A percentile compares a stretch with the other conserved stretches of the same genome.
Evolutionary conservation across 2,113 vertebrate genomes (phyloP).

Genomic region (Scomber japonicus): DNA sequence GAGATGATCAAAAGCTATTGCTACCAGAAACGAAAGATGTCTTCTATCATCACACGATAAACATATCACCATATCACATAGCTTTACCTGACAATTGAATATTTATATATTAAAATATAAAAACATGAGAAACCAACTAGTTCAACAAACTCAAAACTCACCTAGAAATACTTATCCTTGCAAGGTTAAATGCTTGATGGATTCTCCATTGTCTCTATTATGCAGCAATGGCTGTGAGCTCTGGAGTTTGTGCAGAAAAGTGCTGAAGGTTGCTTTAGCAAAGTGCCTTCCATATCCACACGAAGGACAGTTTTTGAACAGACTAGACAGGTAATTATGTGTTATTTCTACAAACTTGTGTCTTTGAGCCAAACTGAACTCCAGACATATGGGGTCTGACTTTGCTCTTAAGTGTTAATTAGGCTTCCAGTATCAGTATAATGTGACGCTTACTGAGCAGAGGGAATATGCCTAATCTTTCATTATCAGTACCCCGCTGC

Average conservation of each 20-base stretch:
- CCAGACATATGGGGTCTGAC: conserved; percentile 38
- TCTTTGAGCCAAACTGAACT: conserved; percentile 40
- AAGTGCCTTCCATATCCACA: conserved; percentile 40
- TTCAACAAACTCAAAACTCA: conserved; percentile 43
- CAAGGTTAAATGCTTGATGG: conserved; percentile 61
- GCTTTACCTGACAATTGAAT: too few relatives aligned
- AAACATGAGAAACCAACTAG: conserved; percentile 48
- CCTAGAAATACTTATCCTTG: conserved; percentile 44
- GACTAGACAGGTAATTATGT: conserved; percentile 52
- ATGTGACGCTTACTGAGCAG: conserved; percentile 3
- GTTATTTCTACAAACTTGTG: conserved; percentile 44
- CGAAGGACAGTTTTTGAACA: conserved; percentile 50
- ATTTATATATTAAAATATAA: conserved; percentile 35
- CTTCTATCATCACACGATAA: too few relatives aligned
- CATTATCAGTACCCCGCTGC: conserved; percentile 1
- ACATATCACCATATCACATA: too few relatives aligned
- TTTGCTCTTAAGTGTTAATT: conserved; percentile 40
- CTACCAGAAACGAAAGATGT: too few relatives aligned
- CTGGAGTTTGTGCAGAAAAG: conserved; percentile 20
- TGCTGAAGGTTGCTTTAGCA: conserved; percentile 56
- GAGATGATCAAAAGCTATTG: too few relatives aligned
- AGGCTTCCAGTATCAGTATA: background rate
- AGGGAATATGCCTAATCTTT: conserved; percentile 12
- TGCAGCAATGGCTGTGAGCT: conserved; percentile 18
- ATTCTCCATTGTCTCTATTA: conserved; percentile 59